Base-by-base conservation (phyloP, 1,140 invertebrate genomes). In the Hestina assimilis region DNA sequence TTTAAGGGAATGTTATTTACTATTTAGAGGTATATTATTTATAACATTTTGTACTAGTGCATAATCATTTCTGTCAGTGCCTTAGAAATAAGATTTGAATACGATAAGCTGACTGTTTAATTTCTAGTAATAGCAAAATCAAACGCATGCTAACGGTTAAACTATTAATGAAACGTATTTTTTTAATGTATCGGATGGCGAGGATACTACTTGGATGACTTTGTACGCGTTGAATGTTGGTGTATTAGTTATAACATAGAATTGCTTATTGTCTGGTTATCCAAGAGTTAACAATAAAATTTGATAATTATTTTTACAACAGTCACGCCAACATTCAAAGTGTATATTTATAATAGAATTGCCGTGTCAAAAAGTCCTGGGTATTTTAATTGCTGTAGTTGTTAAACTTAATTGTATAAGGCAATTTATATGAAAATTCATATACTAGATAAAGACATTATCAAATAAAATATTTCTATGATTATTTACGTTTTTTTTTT, bases 361-460 rank as follows among this genome's bases (percentile, higher is more conserved):
- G 66, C 67, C 66, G 75, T 82, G 76, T 80, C 80, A 78, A 81
- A n/a, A 81, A 73, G 70, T 79, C 76, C 72, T 75, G 68, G 63
- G 11, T 33, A 70, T 54, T 62, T 54, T 69, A 69, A 60, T 79
- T 76, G 59, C 17, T 66, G 66, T 75, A 79, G 74, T 69, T 66
- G 60, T 75, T 66, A 66, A 74, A 69, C 62, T 55, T 77, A 74
- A 70, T 67, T 76, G 68, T 80, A 59, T 82, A 80, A 83, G 75
- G 64, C 69, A 75, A 70, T 78, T 82, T 81, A 74, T 80, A 85
- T 81, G 62, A 83, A 66, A 71, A 80, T 72, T 77, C 71, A 75
- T 77, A 74, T 85, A 78, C 75, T 79, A 81, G 74, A 81, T 83
- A 79, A 83, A 85, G 77, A 85, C 79, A 83, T 82, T 79, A 83